Evolutionary conservation across 2,888 invertebrate genomes (phyloP).

Genomic region (Rapana venosa): DNA sequence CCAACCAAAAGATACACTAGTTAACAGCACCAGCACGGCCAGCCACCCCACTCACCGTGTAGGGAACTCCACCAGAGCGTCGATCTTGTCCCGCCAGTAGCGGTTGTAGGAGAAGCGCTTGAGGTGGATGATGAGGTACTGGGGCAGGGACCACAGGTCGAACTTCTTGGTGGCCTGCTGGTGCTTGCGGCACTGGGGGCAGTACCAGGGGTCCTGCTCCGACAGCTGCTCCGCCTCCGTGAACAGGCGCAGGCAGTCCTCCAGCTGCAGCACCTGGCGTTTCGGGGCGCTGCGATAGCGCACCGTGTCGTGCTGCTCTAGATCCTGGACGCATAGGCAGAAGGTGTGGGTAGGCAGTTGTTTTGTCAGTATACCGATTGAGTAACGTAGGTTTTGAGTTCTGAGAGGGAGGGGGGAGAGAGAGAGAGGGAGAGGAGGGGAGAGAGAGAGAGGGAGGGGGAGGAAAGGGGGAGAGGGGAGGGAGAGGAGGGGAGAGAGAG

Average conservation of each 20-base stretch:
- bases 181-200: slow-evolving; percentile 82
- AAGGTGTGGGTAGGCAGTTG: too few species aligned
- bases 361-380: too few species aligned
- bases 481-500: too few species aligned
- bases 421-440: too few species aligned
- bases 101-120: slow-evolving; percentile 83
- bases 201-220: slow-evolving; percentile 82
- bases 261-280: slow-evolving; percentile 78
- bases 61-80: slow-evolving; percentile 81
- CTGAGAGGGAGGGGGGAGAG: too few species aligned
- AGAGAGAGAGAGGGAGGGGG: too few species aligned
- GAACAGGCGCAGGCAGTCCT: slow-evolving; percentile 82
- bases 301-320: slow-evolving; percentile 74
- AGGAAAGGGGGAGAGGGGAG: too few species aligned
- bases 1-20: too few species aligned
- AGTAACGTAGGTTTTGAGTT: too few species aligned
- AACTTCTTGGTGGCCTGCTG: slow-evolving; percentile 83
- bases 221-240: slow-evolving; percentile 81
- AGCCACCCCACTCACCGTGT: slow-evolving; percentile 72
- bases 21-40: not conserved
- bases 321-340: slow-evolving; percentile 57
- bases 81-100: slow-evolving; percentile 82
- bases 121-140: slow-evolving; percentile 82
- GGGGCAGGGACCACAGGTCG: slow-evolving; percentile 82
- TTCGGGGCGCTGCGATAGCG: slow-evolving; percentile 68